Conservation (phyloP, 2,888 invertebrate genomes). For the Calameuta pallipes region DNA sequence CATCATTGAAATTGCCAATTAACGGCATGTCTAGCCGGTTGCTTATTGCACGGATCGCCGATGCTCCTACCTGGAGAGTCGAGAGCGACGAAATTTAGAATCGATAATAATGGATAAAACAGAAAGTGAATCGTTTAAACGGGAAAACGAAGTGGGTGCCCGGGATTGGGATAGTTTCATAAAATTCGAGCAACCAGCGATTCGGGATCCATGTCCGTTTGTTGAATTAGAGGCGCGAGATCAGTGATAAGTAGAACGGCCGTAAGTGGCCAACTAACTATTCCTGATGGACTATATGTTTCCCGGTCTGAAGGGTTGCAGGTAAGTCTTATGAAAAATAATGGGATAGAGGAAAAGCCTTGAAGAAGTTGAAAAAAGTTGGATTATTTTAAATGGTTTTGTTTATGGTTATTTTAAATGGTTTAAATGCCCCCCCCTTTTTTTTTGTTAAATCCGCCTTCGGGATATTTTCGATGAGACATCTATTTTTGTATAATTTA, state of each 20-base stretch:
- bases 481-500: no score
- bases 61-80: background rate
- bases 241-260: background rate
- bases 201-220: background rate
- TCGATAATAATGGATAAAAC: background rate
- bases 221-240: background rate
- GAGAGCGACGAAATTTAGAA: background rate
- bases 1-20: background rate
- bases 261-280: background rate
- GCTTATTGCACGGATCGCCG: background rate
- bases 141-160: background rate
- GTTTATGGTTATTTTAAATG: background rate
- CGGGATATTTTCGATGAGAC: no score
- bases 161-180: background rate
- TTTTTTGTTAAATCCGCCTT: background rate
- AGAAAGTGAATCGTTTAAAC: conserved; percentile 13
- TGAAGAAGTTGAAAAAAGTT: background rate
- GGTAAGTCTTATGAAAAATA: background rate
- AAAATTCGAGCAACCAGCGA: background rate
- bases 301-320: background rate
- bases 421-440: no score
- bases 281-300: background rate
- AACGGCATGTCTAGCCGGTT: background rate
- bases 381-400: background rate
- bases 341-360: background rate